Percentiles rank a stretch among this genome's conserved stretches.
Evolutionary conservation across 37 sponge, comb jelly and placozoan species (phyloP).

Genomic region (Chondrilla cf. caribensis): DNA sequence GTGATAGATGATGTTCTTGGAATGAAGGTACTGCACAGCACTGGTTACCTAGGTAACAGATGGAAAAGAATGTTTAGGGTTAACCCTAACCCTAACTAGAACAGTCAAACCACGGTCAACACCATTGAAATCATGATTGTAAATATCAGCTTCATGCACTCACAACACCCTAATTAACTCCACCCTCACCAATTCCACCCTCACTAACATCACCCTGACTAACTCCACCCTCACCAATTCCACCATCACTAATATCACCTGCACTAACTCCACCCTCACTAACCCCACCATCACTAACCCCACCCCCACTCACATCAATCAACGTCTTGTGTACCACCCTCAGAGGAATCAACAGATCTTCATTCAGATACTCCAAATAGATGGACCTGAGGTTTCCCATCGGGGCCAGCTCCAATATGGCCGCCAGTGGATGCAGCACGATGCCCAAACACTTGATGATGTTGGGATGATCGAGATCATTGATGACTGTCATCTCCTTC

Average conservation of each 20-base stretch:
- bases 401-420: conserved; percentile 84
- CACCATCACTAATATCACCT: not conserved
- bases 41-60: conserved; percentile 3
- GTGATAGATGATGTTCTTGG: conserved; percentile 61
- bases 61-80: not conserved
- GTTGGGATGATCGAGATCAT: conserved; percentile 50
- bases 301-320: conserved; percentile 5
- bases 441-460: conserved; percentile 52
- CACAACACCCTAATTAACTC: no score
- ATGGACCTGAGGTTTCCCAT: conserved; percentile 55
- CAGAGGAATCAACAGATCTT: conserved; percentile 26
- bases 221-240: not conserved
- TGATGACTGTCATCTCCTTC: conserved; percentile 67
- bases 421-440: conserved; percentile 50
- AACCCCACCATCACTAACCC: not conserved
- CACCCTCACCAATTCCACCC: no score
- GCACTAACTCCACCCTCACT: not conserved
- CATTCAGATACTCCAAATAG: conserved; percentile 32
- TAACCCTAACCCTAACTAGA: not conserved
- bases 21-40: conserved; percentile 61
- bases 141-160: no score
- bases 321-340: conserved; percentile 32
- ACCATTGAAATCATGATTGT: no score
- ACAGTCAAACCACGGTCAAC: no score
- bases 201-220: no score